Evolutionary conservation across 37 sponge, comb jelly and placozoan genomes (phyloP).

Genomic region (Agelas oroides): DNA sequence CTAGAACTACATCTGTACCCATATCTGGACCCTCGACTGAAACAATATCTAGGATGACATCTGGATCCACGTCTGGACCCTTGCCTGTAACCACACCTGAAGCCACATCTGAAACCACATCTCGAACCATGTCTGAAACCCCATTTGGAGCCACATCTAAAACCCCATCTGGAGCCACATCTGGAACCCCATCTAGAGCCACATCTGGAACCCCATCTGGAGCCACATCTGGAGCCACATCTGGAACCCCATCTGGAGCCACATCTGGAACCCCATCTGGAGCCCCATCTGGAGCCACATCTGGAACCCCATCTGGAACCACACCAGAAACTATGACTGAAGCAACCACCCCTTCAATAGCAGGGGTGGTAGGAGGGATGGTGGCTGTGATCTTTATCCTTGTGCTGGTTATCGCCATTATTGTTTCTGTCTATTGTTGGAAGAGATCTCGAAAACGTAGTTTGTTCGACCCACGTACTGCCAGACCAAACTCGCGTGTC

Average conservation of each 20-base stretch:
- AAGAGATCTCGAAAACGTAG: constrained; percentile 34
- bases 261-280: too few relatives aligned
- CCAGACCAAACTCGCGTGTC: background rate
- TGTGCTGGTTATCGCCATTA: constrained; percentile 10
- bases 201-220: background rate
- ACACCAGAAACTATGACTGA: background rate
- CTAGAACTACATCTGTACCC: too few relatives aligned
- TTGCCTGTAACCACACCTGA: too few relatives aligned
- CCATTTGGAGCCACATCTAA: too few relatives aligned
- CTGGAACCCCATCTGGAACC: background rate
- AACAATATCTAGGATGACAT: too few relatives aligned
- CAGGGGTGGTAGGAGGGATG: constrained; percentile 12
- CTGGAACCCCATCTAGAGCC: constrained; percentile 1
- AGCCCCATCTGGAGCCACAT: background rate
- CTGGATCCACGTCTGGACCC: too few relatives aligned
- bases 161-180: too few relatives aligned
- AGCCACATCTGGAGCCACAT: background rate
- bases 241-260: too few relatives aligned
- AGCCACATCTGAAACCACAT: background rate
- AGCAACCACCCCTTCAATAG: too few relatives aligned
- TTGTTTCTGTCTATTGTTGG: constrained; percentile 10
- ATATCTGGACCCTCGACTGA: too few relatives aligned
- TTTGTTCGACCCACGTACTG: background rate
- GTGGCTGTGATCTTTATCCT: constrained; percentile 20
- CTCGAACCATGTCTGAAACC: too few relatives aligned